Conservation (phyloP, 2,113 vertebrate species). For the Balaeniceps rex region DNA sequence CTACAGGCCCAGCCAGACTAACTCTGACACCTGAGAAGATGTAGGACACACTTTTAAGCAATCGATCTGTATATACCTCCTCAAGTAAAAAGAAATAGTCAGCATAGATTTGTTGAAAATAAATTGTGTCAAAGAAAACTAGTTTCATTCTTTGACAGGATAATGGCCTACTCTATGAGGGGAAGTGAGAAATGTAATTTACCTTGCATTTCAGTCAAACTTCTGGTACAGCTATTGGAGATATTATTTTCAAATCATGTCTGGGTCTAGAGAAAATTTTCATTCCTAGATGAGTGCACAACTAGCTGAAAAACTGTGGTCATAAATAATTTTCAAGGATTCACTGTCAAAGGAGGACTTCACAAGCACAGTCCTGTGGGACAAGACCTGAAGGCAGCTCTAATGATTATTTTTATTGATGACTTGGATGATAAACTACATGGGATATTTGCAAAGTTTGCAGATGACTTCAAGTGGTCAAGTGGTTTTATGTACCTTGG, state of each 20-base stretch:
- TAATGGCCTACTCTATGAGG: background rate
- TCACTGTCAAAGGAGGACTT: background rate
- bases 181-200: background rate
- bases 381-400: background rate
- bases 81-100: background rate
- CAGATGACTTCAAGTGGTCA: background rate
- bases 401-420: background rate
- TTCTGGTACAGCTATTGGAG: background rate
- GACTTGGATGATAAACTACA: background rate
- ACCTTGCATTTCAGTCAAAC: background rate
- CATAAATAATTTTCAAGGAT: background rate
- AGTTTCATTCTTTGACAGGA: background rate
- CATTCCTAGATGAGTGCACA: background rate
- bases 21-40: background rate
- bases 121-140: background rate
- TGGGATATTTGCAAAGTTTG: background rate
- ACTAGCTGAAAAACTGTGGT: background rate
- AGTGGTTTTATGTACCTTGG: background rate
- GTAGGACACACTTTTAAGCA: background rate
- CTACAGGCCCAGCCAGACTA: background rate
- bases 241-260: background rate
- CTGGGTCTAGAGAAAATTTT: background rate
- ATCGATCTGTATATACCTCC: background rate
- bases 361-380: background rate
- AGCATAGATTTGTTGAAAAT: background rate